A percentile compares a stretch with the other conserved stretches of the same genome.
These are phyloP conservation scores for Bos indicus DNA, from an alignment of 2,113 vertebrate species.

Conservation along the genomic window DNA sequence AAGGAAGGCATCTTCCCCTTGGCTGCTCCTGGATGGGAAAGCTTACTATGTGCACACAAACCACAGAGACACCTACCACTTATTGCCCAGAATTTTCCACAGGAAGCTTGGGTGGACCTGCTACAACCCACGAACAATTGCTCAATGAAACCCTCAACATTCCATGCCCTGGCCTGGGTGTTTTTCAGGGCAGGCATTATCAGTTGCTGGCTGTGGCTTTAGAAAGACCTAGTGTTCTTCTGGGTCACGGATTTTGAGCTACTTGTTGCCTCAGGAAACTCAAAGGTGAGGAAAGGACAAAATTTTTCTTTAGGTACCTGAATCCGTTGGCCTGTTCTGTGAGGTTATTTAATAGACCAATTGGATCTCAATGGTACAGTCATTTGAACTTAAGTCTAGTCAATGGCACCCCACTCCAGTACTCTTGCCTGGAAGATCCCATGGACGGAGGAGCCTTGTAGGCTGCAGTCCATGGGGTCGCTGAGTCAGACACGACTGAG, in stretches of 20 bases:
- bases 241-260: not conserved
- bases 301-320: not conserved
- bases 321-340: not conserved
- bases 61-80: not conserved
- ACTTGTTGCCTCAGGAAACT: not conserved
- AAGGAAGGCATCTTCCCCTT: not conserved
- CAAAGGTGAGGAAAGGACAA: not conserved
- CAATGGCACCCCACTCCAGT: no score
- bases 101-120: not conserved
- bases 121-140: not conserved
- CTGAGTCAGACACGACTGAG: no score
- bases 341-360: not conserved
- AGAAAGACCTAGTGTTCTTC: not conserved
- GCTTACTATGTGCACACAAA: not conserved
- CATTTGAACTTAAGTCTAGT: not conserved
- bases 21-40: not conserved
- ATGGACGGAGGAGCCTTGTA: no score
- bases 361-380: not conserved
- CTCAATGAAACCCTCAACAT: not conserved
- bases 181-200: not conserved
- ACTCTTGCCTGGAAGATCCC: no score
- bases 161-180: not conserved
- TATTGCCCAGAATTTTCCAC: constrained; percentile 5
- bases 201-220: not conserved
- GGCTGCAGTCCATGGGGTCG: no score